Evolutionary conservation across 1,140 invertebrate species (phyloP).

Genomic region (Macrobrachium nipponense): DNA sequence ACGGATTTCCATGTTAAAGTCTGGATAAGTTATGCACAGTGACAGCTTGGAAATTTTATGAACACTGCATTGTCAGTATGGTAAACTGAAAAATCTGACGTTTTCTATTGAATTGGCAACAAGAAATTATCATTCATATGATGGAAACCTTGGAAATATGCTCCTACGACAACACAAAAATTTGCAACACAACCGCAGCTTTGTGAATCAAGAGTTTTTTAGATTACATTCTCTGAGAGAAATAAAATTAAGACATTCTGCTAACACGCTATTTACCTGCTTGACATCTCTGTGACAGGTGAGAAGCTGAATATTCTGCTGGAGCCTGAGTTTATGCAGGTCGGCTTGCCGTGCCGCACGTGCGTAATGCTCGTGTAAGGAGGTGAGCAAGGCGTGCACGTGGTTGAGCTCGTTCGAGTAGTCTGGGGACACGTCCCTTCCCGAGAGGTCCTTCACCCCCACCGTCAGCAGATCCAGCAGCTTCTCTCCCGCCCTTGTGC

Average conservation of each 20-base stretch:
- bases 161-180: too few species aligned
- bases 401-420: conserved; percentile 70
- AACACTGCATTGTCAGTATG: too few species aligned
- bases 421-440: conserved; percentile 79
- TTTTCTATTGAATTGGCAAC: too few species aligned
- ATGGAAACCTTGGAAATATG: too few species aligned
- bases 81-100: too few species aligned
- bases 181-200: too few species aligned
- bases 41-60: too few species aligned
- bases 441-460: conserved; percentile 83
- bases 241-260: neutral
- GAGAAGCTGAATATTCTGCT: conserved; percentile 80
- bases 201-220: too few species aligned
- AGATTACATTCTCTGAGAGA: too few species aligned
- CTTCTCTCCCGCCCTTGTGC: conserved; percentile 82
- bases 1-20: too few species aligned
- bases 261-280: conserved; percentile 70
- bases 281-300: conserved; percentile 81
- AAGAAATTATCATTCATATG: too few species aligned
- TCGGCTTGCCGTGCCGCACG: conserved; percentile 66
- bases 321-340: conserved; percentile 78
- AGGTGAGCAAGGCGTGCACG: conserved; percentile 57
- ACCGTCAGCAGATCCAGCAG: conserved; percentile 82
- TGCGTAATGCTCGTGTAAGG: conserved; percentile 55
- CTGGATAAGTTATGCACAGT: too few species aligned